Evolutionary conservation across 2,113 vertebrate genomes (phyloP), one percentile per base, ranked within the genome.

Genomic region (Trogon surrucura): DNA sequence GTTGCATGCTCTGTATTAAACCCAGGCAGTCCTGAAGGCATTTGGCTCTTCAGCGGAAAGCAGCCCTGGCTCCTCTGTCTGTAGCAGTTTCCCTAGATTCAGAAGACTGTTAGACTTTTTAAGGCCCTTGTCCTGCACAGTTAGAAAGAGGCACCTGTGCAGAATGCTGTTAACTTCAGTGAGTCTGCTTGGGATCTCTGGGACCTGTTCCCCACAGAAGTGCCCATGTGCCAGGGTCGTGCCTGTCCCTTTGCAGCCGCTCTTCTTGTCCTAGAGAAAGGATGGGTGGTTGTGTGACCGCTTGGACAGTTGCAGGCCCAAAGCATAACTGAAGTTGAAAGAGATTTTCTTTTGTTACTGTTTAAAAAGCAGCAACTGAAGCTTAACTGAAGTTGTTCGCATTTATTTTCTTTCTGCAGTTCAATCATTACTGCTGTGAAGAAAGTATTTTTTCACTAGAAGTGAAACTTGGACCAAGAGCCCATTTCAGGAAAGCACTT

Each of bases 11-110:
- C 71, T 85, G 88, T 91, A 70, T 89, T 94, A 87, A 96, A 86
- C 82, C 51, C 93, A 73, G 72, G 93, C 89, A 88, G 88, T 94
- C 95, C 95, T 66, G 72, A 48, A 90, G 94, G 91, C 95, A 93
- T 96, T 94, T 97, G 93, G 88, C 93, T 95, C 80, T 80, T 67
- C 75, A 64, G 34, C 36, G 74, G 47, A 83, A 85, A 80, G 89
- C 81, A 89, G 67, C 58, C 61, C 56, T 73, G 89, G 51, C 87
- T 95, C 29, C 41, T 65, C 79, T 6, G 2, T 20, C 47, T 27
- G 30, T 27, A 58, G 57, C 17, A 54, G 60, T 73, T 81, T 89
- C 91, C 7, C 25, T 71, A 80, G 83, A 69, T 82, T 87, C 32
- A 36, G 45, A 16, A 70, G 69, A 17, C 25, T 77, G 0, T 82